These are phyloP conservation scores for Labeo catla DNA, from an alignment of 2,113 vertebrate species.

Conservation along the genomic window DNA sequence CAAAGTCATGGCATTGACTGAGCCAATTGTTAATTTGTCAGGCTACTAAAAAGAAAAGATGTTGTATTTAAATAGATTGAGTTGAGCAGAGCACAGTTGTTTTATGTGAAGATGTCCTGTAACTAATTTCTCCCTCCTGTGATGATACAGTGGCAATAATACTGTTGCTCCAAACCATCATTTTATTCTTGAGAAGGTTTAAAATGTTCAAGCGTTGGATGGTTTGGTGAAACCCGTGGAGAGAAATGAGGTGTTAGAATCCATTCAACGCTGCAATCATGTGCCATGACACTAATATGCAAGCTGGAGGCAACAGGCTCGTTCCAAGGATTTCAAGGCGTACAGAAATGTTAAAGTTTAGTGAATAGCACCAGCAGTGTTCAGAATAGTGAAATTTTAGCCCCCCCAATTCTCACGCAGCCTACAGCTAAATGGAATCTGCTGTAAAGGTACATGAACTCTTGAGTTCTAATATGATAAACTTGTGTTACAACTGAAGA, in stretches of 20 bases:
- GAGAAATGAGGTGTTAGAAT: conserved; percentile 42
- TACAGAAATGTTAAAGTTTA: conserved; percentile 25
- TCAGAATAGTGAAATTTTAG: not conserved
- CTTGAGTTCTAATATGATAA: conserved; percentile 17
- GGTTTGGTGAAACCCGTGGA: conserved; percentile 27
- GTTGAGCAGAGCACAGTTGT: conserved; percentile 10
- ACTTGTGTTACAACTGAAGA: not conserved
- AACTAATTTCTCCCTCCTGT: not conserved
- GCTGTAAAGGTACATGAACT: conserved; percentile 32
- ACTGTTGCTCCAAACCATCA: not conserved
- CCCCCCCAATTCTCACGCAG: not conserved
- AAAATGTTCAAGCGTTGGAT: not conserved
- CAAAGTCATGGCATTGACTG: not conserved
- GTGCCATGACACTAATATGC: conserved; percentile 37
- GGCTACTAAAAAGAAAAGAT: not conserved
- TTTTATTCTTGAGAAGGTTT: conserved; percentile 21
- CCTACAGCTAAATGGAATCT: conserved; percentile 9
- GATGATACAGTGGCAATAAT: conserved; percentile 1
- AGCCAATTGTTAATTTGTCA: not conserved
- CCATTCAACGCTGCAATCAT: conserved; percentile 29
- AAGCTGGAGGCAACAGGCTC: conserved; percentile 37
- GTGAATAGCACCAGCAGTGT: conserved; percentile 14
- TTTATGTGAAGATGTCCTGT: conserved; percentile 5
- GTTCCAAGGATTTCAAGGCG: conserved; percentile 26
- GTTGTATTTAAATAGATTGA: not conserved